Evolutionary conservation across 92 coral and sea anemone genomes (phyloP).

Genomic region (Parazoanthus swiftii): DNA sequence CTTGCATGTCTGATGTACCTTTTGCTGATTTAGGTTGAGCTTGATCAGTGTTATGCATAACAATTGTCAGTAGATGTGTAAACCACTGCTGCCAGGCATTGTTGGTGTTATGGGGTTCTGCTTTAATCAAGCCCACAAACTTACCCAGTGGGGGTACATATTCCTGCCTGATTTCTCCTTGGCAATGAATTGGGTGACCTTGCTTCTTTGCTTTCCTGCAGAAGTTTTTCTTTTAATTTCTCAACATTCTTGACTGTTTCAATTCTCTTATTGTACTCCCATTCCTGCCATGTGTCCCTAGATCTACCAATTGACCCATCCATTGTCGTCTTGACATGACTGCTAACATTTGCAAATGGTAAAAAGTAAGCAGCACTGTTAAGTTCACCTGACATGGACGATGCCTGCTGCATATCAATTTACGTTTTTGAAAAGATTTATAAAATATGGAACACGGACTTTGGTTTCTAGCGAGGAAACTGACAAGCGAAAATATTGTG

Average conservation of each 20-base stretch:
- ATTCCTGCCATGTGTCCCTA: constrained; percentile 55
- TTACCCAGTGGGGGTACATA: constrained; percentile 55
- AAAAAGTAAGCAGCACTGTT: constrained; percentile 60
- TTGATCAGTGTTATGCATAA: constrained; percentile 33
- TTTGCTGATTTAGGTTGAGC: no score
- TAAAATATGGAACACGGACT: no score
- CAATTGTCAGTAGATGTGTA: constrained; percentile 25
- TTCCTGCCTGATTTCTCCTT: constrained; percentile 48
- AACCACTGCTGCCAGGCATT: constrained; percentile 64
- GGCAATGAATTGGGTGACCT: constrained; percentile 55
- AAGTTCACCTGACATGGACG: constrained; percentile 64
- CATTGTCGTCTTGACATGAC: constrained; percentile 40
- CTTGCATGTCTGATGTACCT: no score
- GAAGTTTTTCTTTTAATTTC: constrained; percentile 45
- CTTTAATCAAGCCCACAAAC: constrained; percentile 48
- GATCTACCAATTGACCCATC: constrained; percentile 50
- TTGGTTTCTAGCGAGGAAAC: no score
- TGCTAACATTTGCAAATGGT: constrained; percentile 52
- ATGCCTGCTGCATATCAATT: constrained; percentile 57
- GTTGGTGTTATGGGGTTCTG: constrained; percentile 59
- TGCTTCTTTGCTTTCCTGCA: constrained; percentile 38
- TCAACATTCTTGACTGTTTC: constrained; percentile 54
- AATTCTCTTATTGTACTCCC: constrained; percentile 52
- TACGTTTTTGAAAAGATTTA: no score
- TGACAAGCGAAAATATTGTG: not conserved